A percentile compares a stretch with the other conserved stretches of the same genome.
phyloP scores from a whole-genome alignment of 2,113 vertebrate genomes.

The Ellobius talpinus region DNA sequence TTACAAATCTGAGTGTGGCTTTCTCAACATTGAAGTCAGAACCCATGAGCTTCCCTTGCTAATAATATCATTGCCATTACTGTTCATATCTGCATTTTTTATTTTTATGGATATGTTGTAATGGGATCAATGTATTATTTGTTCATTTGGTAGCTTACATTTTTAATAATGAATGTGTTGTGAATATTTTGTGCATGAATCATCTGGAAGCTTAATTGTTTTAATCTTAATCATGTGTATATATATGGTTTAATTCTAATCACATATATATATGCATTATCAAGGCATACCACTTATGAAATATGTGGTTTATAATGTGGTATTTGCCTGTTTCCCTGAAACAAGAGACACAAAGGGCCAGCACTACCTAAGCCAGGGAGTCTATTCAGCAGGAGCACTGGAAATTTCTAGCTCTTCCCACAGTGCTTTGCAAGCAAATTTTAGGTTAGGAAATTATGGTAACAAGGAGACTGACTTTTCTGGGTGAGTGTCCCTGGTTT shows the following conservation, averaged over 20 bases:
- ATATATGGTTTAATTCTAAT: too few relatives aligned
- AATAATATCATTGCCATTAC: not conserved
- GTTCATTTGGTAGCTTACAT: not conserved
- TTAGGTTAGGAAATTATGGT: not conserved
- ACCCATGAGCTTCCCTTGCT: not conserved
- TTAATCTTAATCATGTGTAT: not conserved
- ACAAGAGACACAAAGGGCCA: not conserved
- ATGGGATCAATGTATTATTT: not conserved
- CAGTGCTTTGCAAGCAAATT: not conserved
- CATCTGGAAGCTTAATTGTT: conserved; percentile 1
- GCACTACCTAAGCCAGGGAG: not conserved
- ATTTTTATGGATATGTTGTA: not conserved
- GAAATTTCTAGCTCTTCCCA: not conserved
- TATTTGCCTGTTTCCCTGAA: not conserved
- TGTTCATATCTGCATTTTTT: not conserved
- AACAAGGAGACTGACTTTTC: not conserved
- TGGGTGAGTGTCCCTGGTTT: conserved; percentile 18
- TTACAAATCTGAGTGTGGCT: not conserved
- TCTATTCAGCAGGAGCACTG: not conserved
- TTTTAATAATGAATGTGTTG: not conserved
- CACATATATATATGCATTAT: not conserved
- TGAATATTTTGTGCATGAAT: not conserved
- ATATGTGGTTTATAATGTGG: not conserved
- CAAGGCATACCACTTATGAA: not conserved
- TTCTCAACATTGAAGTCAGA: conserved; percentile 22